Conservation (phyloP, 1,140 invertebrate species). For the Tetramorium simillimum region DNA sequence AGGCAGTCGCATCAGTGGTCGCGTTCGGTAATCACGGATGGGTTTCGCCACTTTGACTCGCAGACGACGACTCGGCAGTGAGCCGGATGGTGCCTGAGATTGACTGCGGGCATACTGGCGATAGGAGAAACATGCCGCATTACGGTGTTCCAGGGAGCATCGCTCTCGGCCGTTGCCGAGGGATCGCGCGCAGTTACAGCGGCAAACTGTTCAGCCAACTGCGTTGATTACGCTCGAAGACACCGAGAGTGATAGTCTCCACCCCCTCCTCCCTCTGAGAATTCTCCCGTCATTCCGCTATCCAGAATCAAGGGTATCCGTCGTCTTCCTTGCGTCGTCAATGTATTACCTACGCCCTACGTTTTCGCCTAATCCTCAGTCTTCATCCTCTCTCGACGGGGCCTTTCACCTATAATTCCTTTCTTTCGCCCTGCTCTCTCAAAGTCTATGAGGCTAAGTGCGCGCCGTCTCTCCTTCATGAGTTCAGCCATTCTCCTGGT, state of each 20-base stretch:
- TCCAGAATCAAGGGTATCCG: constrained; percentile 6
- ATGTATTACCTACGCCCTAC: background rate
- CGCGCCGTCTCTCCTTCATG: background rate
- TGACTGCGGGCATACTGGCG: constrained; percentile 59
- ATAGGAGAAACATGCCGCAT: constrained; percentile 57
- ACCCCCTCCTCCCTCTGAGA: background rate
- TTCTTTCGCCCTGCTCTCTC: constrained; percentile 46
- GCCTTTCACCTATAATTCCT: constrained; percentile 62
- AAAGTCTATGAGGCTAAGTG: constrained; percentile 42
- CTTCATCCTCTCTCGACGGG: constrained; percentile 55
- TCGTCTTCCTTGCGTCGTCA: background rate
- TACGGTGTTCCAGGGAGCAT: constrained; percentile 56
- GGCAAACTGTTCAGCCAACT: constrained; percentile 66
- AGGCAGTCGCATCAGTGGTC: constrained; percentile 61
- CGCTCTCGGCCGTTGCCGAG: constrained; percentile 21
- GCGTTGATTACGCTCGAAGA: constrained; percentile 73
- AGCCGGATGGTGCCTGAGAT: constrained; percentile 59
- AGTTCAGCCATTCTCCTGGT: background rate
- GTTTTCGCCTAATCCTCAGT: constrained; percentile 57
- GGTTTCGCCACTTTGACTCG: constrained; percentile 71
- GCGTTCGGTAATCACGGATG: constrained; percentile 70
- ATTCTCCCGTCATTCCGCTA: background rate
- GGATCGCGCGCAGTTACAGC: constrained; percentile 28
- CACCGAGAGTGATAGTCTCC: constrained; percentile 67
- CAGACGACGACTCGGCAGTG: constrained; percentile 46